These are phyloP conservation scores for Eublepharis macularius DNA, from an alignment of 2,113 vertebrate genomes.

Conservation along the genomic window DNA sequence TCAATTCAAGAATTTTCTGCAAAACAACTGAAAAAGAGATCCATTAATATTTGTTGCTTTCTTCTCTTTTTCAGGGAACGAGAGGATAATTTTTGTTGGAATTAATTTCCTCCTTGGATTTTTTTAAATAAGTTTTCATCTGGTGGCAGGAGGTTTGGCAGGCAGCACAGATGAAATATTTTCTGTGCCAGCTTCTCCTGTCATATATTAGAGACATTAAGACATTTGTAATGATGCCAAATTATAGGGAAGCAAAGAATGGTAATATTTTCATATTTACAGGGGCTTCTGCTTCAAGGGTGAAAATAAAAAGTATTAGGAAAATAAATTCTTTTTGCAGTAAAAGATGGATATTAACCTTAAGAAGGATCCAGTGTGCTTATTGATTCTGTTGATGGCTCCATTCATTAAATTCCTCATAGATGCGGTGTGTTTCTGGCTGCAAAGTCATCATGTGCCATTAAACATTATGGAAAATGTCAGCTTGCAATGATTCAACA, in stretches of 20 bases:
- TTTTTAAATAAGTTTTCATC: slow-evolving; percentile 35
- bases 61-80: neutral
- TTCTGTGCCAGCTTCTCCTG: slow-evolving; percentile 47
- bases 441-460: slow-evolving; percentile 67
- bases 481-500: slow-evolving; percentile 62
- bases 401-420: slow-evolving; percentile 64
- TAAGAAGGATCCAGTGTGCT: slow-evolving; percentile 43
- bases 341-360: slow-evolving; percentile 53
- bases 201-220: slow-evolving; percentile 50
- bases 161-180: slow-evolving; percentile 51
- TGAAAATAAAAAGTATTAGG: slow-evolving; percentile 49
- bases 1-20: slow-evolving; percentile 41
- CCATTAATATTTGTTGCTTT: neutral
- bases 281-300: slow-evolving; percentile 38
- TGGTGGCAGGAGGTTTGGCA: slow-evolving; percentile 40
- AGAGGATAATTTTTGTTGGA: slow-evolving; percentile 37
- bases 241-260: slow-evolving; percentile 54
- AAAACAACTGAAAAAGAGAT: neutral
- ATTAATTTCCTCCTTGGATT: slow-evolving; percentile 51
- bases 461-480: slow-evolving; percentile 69
- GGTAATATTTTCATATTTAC: slow-evolving; percentile 48
- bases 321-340: slow-evolving; percentile 52
- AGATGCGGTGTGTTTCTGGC: slow-evolving; percentile 58
- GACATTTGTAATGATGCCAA: slow-evolving; percentile 44
- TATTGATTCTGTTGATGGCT: slow-evolving; percentile 67